These are phyloP conservation scores for Lochmaea crataegi DNA, from an alignment of 2,888 invertebrate species.

Conservation along the genomic window DNA sequence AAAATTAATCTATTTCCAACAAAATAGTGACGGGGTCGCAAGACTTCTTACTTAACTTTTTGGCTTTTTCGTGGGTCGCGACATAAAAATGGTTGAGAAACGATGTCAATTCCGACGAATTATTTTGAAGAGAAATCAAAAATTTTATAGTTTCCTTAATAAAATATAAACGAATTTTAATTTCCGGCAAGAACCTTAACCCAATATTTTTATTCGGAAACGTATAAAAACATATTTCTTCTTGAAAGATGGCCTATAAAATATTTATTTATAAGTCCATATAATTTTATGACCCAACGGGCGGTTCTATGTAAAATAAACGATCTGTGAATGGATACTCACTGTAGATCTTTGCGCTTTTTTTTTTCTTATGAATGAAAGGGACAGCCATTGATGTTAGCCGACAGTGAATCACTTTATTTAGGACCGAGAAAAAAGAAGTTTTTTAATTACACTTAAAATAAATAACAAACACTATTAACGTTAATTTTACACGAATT, in stretches of 20 bases:
- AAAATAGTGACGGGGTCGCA: too few species aligned
- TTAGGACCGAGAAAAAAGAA: background rate
- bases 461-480: too few species aligned
- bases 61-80: too few species aligned
- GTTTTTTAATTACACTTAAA: background rate
- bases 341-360: background rate
- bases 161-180: background rate
- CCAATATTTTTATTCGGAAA: background rate
- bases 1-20: too few species aligned
- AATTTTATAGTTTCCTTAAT: background rate
- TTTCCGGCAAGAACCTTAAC: background rate
- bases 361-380: background rate
- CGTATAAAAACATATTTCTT: background rate
- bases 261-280: slow-evolving; percentile 13
- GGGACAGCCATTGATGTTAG: background rate
- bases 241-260: slow-evolving; percentile 5
- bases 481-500: too few species aligned
- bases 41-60: too few species aligned
- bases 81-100: too few species aligned
- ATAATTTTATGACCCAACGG: slow-evolving; percentile 11
- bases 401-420: background rate
- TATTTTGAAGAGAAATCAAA: too few species aligned
- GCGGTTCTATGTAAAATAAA: background rate
- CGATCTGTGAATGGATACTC: background rate
- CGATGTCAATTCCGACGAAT: too few species aligned